phyloP scores from a whole-genome alignment of 2,797 vertebrate genomes.

The Gastrophryne carolinensis region DNA sequence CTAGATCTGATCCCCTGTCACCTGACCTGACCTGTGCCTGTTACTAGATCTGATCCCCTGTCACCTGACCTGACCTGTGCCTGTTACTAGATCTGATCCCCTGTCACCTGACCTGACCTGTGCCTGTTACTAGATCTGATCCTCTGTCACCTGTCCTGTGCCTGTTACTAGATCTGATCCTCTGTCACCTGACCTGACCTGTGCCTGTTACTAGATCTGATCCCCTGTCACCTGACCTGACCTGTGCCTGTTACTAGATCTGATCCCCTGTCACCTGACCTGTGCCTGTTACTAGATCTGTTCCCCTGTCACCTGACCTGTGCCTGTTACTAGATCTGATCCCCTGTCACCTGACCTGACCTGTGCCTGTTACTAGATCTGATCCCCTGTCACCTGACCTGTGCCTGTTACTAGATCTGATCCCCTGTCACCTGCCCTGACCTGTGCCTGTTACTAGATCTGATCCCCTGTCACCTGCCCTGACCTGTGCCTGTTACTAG shows the following conservation, averaged over 20 bases:
- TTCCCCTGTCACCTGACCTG: background rate
- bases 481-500: too few species aligned
- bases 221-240: background rate
- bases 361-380: background rate
- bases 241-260: background rate
- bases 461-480: too few species aligned
- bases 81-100: background rate
- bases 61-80: background rate
- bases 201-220: background rate
- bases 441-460: too few species aligned
- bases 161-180: background rate
- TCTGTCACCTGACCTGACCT: background rate
- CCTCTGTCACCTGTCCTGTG: background rate
- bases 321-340: background rate
- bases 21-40: background rate
- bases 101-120: background rate
- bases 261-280: background rate
- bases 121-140: background rate
- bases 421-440: too few species aligned
- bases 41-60: background rate
- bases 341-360: background rate
- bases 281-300: background rate
- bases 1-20: background rate
- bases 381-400: too few species aligned
- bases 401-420: too few species aligned